A percentile compares a stretch with the other conserved stretches of the same genome.
Conservation (phyloP, 2,888 invertebrate genomes). For the Hyalella azteca region DNA sequence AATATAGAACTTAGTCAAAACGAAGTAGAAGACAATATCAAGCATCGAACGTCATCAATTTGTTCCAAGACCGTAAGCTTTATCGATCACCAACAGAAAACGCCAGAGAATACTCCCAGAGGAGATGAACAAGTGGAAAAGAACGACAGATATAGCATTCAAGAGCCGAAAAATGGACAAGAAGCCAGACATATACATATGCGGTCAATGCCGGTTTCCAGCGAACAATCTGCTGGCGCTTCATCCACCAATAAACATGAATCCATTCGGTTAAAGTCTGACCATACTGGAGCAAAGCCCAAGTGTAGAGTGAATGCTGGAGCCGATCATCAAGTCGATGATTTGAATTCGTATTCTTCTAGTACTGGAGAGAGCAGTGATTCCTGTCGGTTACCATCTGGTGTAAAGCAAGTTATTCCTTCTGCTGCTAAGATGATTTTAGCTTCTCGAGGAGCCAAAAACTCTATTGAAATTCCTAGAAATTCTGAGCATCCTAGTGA, state of each 20-base stretch:
- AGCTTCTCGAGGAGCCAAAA: constrained; percentile 28
- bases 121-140: background rate
- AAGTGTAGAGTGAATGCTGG: background rate
- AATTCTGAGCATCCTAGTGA: constrained; percentile 32
- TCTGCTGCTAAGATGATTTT: background rate
- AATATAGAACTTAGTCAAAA: background rate
- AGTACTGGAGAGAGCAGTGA: constrained; percentile 14
- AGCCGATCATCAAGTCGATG: background rate
- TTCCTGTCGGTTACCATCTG: background rate
- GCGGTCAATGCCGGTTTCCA: background rate
- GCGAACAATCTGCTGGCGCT: background rate
- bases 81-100: constrained; percentile 2
- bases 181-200: background rate
- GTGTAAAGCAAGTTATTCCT: background rate
- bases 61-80: constrained; percentile 18
- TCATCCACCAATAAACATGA: background rate
- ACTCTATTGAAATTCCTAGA: background rate
- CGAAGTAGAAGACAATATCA: background rate
- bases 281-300: constrained; percentile 9
- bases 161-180: background rate
- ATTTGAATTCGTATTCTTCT: background rate
- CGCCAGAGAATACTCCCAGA: background rate
- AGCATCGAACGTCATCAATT: background rate
- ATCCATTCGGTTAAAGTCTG: background rate
- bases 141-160: background rate